Base-by-base conservation (phyloP, 2,113 vertebrate genomes). In the Albula glossodonta region DNA sequence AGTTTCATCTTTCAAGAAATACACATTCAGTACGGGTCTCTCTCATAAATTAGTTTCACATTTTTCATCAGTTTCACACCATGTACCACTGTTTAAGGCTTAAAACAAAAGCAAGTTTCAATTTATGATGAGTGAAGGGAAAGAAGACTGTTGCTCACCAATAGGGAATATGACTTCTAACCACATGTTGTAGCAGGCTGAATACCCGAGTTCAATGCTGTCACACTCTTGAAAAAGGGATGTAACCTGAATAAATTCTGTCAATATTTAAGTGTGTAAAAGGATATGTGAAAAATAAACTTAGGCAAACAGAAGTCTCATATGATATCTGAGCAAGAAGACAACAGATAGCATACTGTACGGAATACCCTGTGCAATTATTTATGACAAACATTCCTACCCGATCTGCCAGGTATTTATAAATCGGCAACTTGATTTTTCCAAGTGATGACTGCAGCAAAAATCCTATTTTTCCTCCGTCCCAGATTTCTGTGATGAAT, bases 281-380 rank as follows among this genome's bases (percentile, higher is more conserved):
- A 0, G 11, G 17, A 3, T 48, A 19, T 63, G 15, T n/a, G 22
- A 63, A 63, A 63, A 63, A 19, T 63, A 19, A 3, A 19, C 15
- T 19, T 19, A 19, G 17, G 60, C 60, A 63, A 63, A 19, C 15
- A 22, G 60, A 63, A 0, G 4, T 63, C 60, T 63, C 17, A 19
- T 63, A n/a, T n/a, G n/a, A 63, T 19, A 5, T 57, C 56, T 57
- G 17, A 19, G 60, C 60, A 88, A 88, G 78, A 51, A 51, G 25
- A 83, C 89, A 81, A 88, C 83, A 84, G 92, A 93, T 94, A 91
- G 92, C 91, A 93, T 92, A 89, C 91, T 93, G 88, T 92, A 92
- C 91, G 88, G 91, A 92, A 90, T 88, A 94, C 93, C 92, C 93
- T 91, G 93, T 94, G 91, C 89, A 91, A 87, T 91, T 90, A 91